These are phyloP conservation scores for Poecilobothrus nobilitatus DNA, from an alignment of 2,888 invertebrate genomes.

Conservation along the genomic window DNA sequence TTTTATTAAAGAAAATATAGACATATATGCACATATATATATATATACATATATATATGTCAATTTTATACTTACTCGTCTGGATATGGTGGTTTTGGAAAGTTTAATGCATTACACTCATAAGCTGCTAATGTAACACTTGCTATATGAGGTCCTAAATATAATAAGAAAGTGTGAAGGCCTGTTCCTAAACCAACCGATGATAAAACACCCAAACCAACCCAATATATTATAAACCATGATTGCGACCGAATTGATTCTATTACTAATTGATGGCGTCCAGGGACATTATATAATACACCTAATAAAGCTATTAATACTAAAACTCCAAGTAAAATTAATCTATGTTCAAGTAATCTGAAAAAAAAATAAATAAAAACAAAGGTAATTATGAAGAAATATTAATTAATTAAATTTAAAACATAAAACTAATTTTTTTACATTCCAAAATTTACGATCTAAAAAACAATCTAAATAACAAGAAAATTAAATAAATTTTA, in stretches of 20 bases:
- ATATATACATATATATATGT: conserved; percentile 10
- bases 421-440: background rate
- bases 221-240: conserved; percentile 67
- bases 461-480: too few species aligned
- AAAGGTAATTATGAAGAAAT: too few species aligned
- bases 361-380: conserved; percentile 12
- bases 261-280: conserved; percentile 39
- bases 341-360: conserved; percentile 40
- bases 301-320: conserved; percentile 39
- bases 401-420: background rate
- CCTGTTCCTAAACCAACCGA: conserved; percentile 98
- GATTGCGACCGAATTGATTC: conserved; percentile 39
- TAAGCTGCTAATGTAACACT: conserved; percentile 96
- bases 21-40: background rate
- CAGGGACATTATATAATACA: conserved; percentile 39
- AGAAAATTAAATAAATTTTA: too few species aligned
- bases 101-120: conserved; percentile 89
- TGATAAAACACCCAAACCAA: conserved; percentile 87
- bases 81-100: conserved; percentile 97
- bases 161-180: conserved; percentile 95
- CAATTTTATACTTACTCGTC: conserved; percentile 63
- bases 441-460: background rate
- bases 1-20: too few species aligned
- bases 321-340: conserved; percentile 34
- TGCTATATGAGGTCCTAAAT: conserved; percentile 98